Conservation (phyloP, 2,888 invertebrate species). For the Hyles lineata region DNA sequence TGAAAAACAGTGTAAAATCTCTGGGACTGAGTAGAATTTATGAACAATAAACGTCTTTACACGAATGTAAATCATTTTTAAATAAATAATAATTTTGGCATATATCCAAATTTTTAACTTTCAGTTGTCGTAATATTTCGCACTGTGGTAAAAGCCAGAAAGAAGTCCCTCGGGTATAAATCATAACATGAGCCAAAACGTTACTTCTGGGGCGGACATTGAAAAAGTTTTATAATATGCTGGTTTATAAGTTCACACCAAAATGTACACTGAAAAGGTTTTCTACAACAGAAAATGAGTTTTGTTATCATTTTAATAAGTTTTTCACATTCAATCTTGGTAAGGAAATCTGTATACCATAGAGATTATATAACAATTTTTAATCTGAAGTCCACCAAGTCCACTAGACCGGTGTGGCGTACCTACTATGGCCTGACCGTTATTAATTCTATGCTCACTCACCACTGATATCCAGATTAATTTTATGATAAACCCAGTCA, state of each 20-base stretch:
- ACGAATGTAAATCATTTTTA: background rate
- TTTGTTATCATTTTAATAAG: too few relatives aligned
- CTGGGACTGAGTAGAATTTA: background rate
- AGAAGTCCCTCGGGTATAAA: constrained; percentile 18
- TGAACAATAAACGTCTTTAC: background rate
- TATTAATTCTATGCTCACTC: too few relatives aligned
- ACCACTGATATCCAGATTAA: too few relatives aligned
- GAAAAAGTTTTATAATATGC: constrained; percentile 4
- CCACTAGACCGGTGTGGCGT: too few relatives aligned
- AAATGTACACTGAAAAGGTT: constrained; percentile 5
- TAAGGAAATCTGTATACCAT: too few relatives aligned
- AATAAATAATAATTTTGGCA: constrained; percentile 24
- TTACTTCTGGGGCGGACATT: constrained; percentile 16
- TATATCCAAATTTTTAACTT: constrained; percentile 38
- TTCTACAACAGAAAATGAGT: background rate
- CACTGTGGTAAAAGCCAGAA: constrained; percentile 35
- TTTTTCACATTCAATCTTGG: too few relatives aligned
- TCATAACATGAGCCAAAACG: constrained; percentile 27
- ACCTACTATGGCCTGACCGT: too few relatives aligned
- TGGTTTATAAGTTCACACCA: background rate
- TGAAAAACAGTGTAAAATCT: background rate
- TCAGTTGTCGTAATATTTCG: constrained; percentile 40
- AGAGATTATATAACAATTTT: too few relatives aligned
- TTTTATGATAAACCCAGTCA: too few relatives aligned
- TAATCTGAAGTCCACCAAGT: too few relatives aligned